A percentile compares a stretch with the other conserved stretches of the same genome.
Conservation (phyloP, 2,797 vertebrate species). For the Prionace glauca region DNA sequence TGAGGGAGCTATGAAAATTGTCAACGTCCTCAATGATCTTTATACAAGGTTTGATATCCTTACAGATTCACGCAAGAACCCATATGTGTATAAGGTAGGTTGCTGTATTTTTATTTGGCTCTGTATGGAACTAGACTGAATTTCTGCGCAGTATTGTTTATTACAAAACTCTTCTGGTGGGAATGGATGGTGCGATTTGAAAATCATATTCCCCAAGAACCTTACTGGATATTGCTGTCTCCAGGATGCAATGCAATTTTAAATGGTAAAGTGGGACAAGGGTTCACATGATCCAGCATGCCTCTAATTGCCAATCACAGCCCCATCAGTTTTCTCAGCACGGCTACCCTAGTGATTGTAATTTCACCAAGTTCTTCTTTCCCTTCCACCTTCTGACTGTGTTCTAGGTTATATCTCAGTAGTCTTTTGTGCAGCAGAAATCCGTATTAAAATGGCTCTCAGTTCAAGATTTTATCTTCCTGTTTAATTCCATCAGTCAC, state of each 20-base stretch:
- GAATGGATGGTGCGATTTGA: neutral
- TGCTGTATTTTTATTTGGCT: neutral
- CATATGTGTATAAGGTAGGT: conserved; percentile 93
- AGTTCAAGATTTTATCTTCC: too few species aligned
- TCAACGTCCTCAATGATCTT: conserved; percentile 94
- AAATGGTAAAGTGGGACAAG: neutral
- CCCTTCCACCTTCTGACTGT: too few species aligned
- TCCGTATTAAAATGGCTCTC: too few species aligned
- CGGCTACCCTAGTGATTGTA: too few species aligned
- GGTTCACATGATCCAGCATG: neutral
- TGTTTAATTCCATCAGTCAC: too few species aligned
- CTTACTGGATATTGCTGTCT: neutral
- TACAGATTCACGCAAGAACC: conserved; percentile 92
- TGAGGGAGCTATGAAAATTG: conserved; percentile 97
- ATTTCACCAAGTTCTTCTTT: too few species aligned
- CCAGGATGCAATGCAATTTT: neutral
- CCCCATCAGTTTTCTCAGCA: too few species aligned
- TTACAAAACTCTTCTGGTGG: neutral
- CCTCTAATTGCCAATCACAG: too few species aligned
- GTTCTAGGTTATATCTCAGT: too few species aligned
- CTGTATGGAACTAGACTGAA: neutral
- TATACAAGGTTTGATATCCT: conserved; percentile 97
- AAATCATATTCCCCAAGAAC: neutral
- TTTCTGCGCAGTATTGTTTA: neutral
- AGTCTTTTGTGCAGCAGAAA: too few species aligned